Evolutionary conservation across 2,888 invertebrate genomes (phyloP).

Genomic region (Cerastoderma edule): DNA sequence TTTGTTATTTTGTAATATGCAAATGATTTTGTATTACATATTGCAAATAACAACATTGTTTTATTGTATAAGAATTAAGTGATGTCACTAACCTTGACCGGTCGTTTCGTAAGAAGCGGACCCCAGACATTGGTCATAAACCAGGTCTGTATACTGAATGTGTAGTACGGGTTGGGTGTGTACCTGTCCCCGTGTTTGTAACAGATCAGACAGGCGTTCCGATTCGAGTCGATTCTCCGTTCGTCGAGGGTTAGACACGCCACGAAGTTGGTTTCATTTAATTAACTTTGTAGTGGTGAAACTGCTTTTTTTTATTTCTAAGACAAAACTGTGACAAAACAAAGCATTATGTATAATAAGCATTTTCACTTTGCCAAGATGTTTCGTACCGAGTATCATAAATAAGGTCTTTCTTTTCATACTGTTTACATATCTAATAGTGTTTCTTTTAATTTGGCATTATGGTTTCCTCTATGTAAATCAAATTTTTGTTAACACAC

Average conservation of each 20-base stretch:
- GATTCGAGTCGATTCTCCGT: conserved; percentile 72
- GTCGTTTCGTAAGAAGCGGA: conserved; percentile 87
- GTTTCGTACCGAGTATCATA: too few relatives aligned
- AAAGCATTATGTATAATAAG: too few relatives aligned
- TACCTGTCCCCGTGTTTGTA: conserved; percentile 86
- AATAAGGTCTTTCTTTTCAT: too few relatives aligned
- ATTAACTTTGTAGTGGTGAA: background rate
- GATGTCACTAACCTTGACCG: conserved; percentile 86
- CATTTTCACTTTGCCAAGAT: too few relatives aligned
- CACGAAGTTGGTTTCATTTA: conserved; percentile 86
- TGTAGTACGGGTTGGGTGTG: conserved; percentile 85
- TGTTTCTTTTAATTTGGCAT: too few relatives aligned
- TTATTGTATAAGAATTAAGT: background rate
- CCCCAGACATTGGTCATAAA: conserved; percentile 87
- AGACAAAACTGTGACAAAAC: too few relatives aligned
- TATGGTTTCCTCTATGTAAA: too few relatives aligned
- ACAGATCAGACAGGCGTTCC: conserved; percentile 85
- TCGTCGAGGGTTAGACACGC: conserved; percentile 91
- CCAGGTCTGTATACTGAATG: conserved; percentile 86
- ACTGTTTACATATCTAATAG: too few relatives aligned
- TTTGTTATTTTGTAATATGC: background rate
- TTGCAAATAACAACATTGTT: background rate
- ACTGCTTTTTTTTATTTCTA: background rate
- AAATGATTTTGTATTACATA: background rate
- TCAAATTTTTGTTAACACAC: too few relatives aligned